phyloP scores from a whole-genome alignment of 1,140 invertebrate species.

The Cheumatopsyche charites region DNA sequence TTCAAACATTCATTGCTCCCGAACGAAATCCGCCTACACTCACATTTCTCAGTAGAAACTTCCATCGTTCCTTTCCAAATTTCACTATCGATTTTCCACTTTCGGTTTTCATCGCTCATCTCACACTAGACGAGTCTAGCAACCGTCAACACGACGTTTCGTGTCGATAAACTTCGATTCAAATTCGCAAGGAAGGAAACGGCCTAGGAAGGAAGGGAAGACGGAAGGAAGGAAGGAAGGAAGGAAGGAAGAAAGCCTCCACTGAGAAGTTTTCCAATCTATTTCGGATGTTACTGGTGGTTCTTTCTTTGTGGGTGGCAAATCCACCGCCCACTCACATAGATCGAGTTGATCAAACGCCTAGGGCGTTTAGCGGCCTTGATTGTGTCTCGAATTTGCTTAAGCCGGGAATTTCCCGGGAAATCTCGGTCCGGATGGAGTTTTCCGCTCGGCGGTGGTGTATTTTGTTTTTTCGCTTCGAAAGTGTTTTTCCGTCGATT shows the following conservation, averaged over 20 bases:
- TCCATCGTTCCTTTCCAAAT: no score
- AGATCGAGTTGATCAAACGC: slow-evolving; percentile 14
- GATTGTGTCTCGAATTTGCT: slow-evolving; percentile 26
- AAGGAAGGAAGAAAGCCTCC: no score
- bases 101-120: slow-evolving; percentile 8
- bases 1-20: no score
- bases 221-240: no score
- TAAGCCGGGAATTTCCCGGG: slow-evolving; percentile 7
- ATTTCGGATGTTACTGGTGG: slow-evolving; percentile 10
- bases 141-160: slow-evolving; percentile 8
- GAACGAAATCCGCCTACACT: no score
- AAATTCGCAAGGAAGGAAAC: not conserved
- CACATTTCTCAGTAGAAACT: no score
- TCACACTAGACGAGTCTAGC: not conserved
- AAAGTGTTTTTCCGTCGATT: no score
- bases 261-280: slow-evolving; percentile 24
- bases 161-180: slow-evolving; percentile 12
- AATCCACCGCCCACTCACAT: not conserved
- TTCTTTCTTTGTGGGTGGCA: slow-evolving; percentile 2
- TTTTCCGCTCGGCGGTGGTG: no score
- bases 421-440: slow-evolving; percentile 1
- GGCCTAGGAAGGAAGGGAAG: no score
- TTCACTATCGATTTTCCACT: no score
- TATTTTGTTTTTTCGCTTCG: no score
- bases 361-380: slow-evolving; percentile 15